Evolutionary conservation across 2,797 vertebrate genomes (phyloP).

Genomic region (Pangasius sanitwongsei): DNA sequence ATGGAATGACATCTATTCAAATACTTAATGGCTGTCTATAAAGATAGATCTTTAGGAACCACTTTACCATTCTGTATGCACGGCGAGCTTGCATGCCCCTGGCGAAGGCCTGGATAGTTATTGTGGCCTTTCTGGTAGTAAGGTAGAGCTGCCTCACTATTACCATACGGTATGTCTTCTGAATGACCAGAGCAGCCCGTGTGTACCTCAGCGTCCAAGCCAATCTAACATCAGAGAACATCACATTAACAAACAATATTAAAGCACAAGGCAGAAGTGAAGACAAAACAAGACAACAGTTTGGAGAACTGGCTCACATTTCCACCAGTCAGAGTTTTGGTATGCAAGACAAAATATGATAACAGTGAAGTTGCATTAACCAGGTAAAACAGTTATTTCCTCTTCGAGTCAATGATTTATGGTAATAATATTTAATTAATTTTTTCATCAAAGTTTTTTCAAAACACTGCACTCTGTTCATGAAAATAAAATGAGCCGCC

Average conservation of each 20-base stretch:
- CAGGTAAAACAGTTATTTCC: neutral
- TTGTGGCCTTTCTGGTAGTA: constrained; percentile 60
- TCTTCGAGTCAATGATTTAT: neutral
- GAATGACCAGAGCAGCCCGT: constrained; percentile 74
- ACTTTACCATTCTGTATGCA: constrained; percentile 66
- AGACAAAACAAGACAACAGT: neutral
- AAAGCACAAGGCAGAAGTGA: neutral
- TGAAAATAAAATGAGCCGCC: neutral
- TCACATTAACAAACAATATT: neutral
- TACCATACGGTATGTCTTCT: constrained; percentile 76
- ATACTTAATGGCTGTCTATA: neutral
- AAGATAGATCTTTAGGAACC: neutral
- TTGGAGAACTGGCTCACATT: neutral
- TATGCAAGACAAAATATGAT: neutral
- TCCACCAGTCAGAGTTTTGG: too few species aligned
- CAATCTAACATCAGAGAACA: constrained; percentile 58
- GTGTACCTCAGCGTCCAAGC: constrained; percentile 66
- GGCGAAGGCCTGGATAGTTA: constrained; percentile 79
- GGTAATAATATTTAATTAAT: neutral
- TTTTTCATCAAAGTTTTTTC: neutral
- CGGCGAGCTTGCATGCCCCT: constrained; percentile 67
- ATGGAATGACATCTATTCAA: neutral
- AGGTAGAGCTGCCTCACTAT: constrained; percentile 67
- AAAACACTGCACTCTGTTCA: neutral
- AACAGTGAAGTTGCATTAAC: neutral